Conservation (phyloP, 2,888 invertebrate genomes). For the Stenoptilia bipunctidactyla region DNA sequence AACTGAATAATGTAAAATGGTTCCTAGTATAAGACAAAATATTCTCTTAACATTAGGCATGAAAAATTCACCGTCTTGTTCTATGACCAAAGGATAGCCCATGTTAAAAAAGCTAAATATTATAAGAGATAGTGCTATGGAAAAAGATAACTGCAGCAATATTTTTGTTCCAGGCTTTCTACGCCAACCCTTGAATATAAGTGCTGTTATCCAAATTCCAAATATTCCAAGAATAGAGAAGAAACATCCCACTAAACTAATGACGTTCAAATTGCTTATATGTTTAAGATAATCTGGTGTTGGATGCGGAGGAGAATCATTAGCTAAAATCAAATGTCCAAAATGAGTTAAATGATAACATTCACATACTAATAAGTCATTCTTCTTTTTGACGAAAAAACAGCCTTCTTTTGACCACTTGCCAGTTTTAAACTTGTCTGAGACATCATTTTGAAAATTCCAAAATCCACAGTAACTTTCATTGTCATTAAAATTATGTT, state of each 20-base stretch:
- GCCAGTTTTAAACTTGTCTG: constrained; percentile 27
- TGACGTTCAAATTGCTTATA: constrained; percentile 59
- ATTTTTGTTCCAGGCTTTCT: constrained; percentile 75
- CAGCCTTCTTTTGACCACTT: constrained; percentile 72
- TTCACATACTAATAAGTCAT: constrained; percentile 42
- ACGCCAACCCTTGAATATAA: constrained; percentile 71
- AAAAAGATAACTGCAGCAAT: constrained; percentile 73
- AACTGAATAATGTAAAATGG: constrained; percentile 75
- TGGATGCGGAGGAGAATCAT: constrained; percentile 15
- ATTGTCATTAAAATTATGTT: constrained; percentile 20
- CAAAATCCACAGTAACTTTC: constrained; percentile 67
- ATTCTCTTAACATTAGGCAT: constrained; percentile 27
- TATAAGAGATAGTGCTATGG: constrained; percentile 72
- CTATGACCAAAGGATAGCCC: constrained; percentile 27
- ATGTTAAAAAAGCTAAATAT: constrained; percentile 48
- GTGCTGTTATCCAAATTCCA: constrained; percentile 72
- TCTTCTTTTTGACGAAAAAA: constrained; percentile 31
- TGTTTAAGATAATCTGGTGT: constrained; percentile 28
- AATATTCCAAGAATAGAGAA: constrained; percentile 69
- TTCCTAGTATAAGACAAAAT: constrained; percentile 72
- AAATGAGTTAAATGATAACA: constrained; percentile 74
- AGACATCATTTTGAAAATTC: constrained; percentile 49
- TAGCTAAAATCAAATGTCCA: constrained; percentile 63
- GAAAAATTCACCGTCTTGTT: constrained; percentile 24
- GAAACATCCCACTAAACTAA: constrained; percentile 71